phyloP scores from a whole-genome alignment of 2,797 vertebrate species.

The Tinamus major region DNA sequence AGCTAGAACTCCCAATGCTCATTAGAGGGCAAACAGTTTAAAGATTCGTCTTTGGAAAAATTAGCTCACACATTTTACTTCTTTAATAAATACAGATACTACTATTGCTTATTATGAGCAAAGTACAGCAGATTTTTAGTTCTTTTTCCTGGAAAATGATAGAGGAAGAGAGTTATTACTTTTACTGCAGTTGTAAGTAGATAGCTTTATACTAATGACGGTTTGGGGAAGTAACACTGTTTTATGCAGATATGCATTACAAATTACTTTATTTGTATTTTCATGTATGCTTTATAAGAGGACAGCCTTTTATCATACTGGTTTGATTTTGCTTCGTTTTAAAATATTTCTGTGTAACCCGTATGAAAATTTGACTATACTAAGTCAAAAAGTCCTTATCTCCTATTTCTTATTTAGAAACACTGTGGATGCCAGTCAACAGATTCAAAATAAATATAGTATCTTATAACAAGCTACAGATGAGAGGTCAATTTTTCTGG shows the following conservation, averaged over 20 bases:
- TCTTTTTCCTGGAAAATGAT: background rate
- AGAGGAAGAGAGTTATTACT: conserved; percentile 51
- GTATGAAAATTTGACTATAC: background rate
- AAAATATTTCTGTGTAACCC: background rate
- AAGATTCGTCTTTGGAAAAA: background rate
- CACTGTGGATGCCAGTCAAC: background rate
- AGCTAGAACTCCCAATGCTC: background rate
- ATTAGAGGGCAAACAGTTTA: background rate
- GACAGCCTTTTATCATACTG: background rate
- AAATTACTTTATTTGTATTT: background rate
- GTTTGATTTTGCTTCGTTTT: background rate
- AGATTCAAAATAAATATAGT: background rate
- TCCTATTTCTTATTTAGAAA: background rate
- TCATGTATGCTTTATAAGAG: background rate
- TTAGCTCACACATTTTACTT: background rate
- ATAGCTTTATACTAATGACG: conserved; percentile 35
- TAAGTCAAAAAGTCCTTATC: background rate
- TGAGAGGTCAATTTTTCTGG: background rate
- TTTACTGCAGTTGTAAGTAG: conserved; percentile 42
- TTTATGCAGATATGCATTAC: conserved; percentile 1
- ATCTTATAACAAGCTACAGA: background rate
- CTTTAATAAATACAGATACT: background rate
- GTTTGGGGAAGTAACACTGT: background rate
- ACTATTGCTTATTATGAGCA: background rate
- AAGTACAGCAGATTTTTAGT: background rate